phyloP scores from a whole-genome alignment of 1,140 invertebrate species.

The Alviniconcha marisindica region DNA sequence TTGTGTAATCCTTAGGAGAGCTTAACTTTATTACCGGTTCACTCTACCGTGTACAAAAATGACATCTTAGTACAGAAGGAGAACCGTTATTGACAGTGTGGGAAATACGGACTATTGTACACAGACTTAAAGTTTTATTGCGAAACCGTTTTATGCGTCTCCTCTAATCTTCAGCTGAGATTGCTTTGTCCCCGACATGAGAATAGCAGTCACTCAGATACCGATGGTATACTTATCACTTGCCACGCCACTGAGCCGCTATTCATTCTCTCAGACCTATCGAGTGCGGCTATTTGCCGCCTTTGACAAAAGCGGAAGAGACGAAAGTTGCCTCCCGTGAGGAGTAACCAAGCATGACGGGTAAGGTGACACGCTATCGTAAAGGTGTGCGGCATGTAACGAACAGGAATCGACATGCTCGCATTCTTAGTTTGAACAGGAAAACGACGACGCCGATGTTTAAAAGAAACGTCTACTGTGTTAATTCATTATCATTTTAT shows the following conservation, averaged over 20 bases:
- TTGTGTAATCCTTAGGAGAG: too few species aligned
- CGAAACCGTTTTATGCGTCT: background rate
- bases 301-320: background rate
- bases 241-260: background rate
- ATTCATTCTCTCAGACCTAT: background rate
- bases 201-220: background rate
- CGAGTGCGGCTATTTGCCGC: background rate
- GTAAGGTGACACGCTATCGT: background rate
- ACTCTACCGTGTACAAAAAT: slow-evolving; percentile 12
- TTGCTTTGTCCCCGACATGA: background rate
- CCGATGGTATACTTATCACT: background rate
- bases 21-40: slow-evolving; percentile 17
- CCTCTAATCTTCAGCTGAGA: background rate
- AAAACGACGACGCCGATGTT: too few species aligned
- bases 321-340: slow-evolving; percentile 15
- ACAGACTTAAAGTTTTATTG: background rate
- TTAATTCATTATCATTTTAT: too few species aligned
- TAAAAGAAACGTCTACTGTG: too few species aligned
- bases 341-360: background rate
- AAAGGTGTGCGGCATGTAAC: background rate
- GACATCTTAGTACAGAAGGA: background rate
- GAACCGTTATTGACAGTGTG: too few species aligned
- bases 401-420: background rate
- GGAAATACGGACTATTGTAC: background rate
- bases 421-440: background rate